phyloP scores from a whole-genome alignment of 1,140 invertebrate genomes.

The Bathynomus jamesi region DNA sequence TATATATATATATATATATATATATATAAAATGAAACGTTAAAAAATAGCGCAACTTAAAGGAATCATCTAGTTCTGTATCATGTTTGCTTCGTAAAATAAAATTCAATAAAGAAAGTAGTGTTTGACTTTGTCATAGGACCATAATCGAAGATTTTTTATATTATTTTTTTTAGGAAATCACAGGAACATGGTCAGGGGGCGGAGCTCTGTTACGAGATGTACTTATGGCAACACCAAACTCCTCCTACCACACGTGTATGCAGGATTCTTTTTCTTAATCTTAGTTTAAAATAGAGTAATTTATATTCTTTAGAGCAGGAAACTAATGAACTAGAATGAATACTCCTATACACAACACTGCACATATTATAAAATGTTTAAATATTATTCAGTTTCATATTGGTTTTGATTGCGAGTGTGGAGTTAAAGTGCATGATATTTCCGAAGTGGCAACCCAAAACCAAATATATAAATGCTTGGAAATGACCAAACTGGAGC shows the following conservation, averaged over 20 bases:
- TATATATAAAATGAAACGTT: background rate
- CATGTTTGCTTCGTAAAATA: background rate
- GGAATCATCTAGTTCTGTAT: background rate
- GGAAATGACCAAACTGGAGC: background rate
- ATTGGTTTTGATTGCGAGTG: no score
- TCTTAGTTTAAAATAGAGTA: no score
- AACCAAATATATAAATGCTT: background rate
- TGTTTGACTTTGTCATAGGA: background rate
- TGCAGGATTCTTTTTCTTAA: no score
- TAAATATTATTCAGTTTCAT: no score
- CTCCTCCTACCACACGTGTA: background rate
- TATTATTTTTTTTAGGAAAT: no score
- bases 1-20: conserved; percentile 3
- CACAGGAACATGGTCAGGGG: background rate
- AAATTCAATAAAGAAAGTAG: conserved; percentile 1
- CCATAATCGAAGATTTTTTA: conserved; percentile 1
- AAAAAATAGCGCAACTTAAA: background rate
- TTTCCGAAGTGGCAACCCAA: background rate
- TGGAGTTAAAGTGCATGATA: no score
- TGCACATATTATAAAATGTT: no score
- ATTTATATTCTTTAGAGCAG: no score
- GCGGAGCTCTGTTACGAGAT: background rate
- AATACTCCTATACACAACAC: no score
- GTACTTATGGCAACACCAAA: background rate
- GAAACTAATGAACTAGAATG: no score